Evolutionary conservation across 2,888 invertebrate species (phyloP).

Genomic region (Erebia aethiops): DNA sequence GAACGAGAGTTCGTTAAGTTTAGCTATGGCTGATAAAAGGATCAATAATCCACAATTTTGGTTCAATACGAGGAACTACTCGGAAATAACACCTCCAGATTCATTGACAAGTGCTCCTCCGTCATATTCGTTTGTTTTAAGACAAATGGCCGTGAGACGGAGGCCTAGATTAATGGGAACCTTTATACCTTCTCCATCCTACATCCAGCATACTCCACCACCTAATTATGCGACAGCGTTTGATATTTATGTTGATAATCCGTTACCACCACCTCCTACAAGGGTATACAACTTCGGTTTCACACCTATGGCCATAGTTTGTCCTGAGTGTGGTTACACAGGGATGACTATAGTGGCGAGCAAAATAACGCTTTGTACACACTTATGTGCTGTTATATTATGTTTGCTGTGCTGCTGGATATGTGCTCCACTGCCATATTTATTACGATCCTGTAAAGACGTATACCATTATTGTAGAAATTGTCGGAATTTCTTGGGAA

Average conservation of each 20-base stretch:
- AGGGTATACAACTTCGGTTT: conserved; percentile 66
- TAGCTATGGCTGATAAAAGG: conserved; percentile 36
- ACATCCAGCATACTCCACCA: conserved; percentile 70
- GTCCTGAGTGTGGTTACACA: conserved; percentile 69
- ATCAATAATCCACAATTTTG: conserved; percentile 16
- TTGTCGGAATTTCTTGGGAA: conserved; percentile 68
- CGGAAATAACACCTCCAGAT: conserved; percentile 63
- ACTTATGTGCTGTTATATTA: conserved; percentile 66
- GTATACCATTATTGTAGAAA: conserved; percentile 76
- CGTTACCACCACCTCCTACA: conserved; percentile 55
- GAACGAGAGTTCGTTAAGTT: conserved; percentile 54
- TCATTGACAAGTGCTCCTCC: conserved; percentile 73
- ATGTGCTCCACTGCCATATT: conserved; percentile 71
- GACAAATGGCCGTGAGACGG: conserved; percentile 64
- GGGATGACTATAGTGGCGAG: conserved; percentile 63
- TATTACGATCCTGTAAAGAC: conserved; percentile 73
- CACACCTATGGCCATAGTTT: conserved; percentile 62
- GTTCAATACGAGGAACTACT: conserved; percentile 33
- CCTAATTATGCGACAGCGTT: conserved; percentile 73
- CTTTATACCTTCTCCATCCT: conserved; percentile 74
- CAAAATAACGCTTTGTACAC: conserved; percentile 71
- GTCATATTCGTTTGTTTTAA: conserved; percentile 72
- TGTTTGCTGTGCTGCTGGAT: conserved; percentile 76
- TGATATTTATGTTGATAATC: conserved; percentile 69
- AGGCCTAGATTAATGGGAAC: conserved; percentile 72